Evolutionary conservation across 2,113 vertebrate species (phyloP).

Genomic region (Xenopus laevis): DNA sequence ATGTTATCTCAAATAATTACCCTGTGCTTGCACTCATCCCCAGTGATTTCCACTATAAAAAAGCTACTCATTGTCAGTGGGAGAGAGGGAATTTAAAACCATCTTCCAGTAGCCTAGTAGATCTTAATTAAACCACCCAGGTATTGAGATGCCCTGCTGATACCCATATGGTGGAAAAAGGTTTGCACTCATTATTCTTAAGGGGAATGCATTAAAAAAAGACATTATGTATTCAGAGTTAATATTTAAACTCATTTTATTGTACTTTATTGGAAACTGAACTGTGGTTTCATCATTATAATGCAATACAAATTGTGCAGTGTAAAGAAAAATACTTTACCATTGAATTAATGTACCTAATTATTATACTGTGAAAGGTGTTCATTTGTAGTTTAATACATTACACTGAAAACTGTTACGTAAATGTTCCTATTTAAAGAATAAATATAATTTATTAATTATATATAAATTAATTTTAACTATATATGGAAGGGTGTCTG

Average conservation of each 20-base stretch:
- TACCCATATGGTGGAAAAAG: constrained; percentile 73
- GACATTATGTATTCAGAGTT: constrained; percentile 45
- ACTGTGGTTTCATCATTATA: constrained; percentile 11
- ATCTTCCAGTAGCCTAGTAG: constrained; percentile 74
- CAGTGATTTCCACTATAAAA: constrained; percentile 56
- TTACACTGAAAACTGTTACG: no score
- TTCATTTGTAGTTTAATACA: no score
- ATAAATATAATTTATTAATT: no score
- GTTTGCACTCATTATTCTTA: constrained; percentile 68
- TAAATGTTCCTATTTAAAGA: no score
- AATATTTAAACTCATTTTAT: constrained; percentile 21
- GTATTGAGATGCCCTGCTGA: constrained; percentile 71
- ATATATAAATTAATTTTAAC: no score
- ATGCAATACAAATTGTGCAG: constrained; percentile 24
- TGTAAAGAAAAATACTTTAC: constrained; percentile 7
- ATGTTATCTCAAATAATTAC: constrained; percentile 80
- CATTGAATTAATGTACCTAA: not conserved
- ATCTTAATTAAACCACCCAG: constrained; percentile 79
- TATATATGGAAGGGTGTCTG: no score
- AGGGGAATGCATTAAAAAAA: constrained; percentile 69
- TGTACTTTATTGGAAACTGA: constrained; percentile 18
- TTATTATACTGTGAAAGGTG: not conserved
- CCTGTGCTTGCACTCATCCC: constrained; percentile 69
- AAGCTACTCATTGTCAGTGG: constrained; percentile 57
- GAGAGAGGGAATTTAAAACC: constrained; percentile 64